These are phyloP conservation scores for Zeus faber DNA, from an alignment of 2,113 vertebrate species.

Conservation along the genomic window DNA sequence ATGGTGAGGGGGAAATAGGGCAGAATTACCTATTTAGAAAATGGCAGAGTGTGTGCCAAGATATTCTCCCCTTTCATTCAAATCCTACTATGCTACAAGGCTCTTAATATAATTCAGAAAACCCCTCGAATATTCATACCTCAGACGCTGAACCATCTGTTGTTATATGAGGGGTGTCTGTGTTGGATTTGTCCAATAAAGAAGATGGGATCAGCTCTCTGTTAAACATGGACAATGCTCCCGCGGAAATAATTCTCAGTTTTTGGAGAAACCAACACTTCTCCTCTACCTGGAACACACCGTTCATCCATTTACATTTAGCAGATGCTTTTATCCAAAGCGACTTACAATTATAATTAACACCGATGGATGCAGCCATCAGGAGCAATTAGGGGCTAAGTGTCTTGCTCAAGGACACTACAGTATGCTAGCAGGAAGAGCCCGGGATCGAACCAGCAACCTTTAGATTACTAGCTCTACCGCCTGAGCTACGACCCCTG, in stretches of 20 bases:
- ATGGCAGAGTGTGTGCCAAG: slow-evolving; percentile 16
- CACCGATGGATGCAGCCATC: too few relatives aligned
- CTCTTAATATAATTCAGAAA: slow-evolving; percentile 24
- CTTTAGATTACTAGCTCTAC: too few relatives aligned
- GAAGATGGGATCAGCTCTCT: slow-evolving; percentile 14
- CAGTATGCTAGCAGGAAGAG: too few relatives aligned
- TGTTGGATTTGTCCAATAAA: slow-evolving; percentile 14
- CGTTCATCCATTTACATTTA: too few relatives aligned
- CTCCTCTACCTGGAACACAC: background rate
- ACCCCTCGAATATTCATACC: slow-evolving; percentile 24
- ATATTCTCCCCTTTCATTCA: slow-evolving; percentile 12
- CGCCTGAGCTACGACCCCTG: too few relatives aligned
- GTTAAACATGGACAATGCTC: background rate
- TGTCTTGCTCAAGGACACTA: too few relatives aligned
- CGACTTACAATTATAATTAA: too few relatives aligned
- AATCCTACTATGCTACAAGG: slow-evolving; percentile 24
- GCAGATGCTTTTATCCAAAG: too few relatives aligned
- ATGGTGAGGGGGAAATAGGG: slow-evolving; percentile 5
- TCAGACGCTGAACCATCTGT: slow-evolving; percentile 23
- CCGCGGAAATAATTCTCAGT: background rate
- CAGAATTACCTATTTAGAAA: slow-evolving; percentile 6
- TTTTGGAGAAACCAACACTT: background rate
- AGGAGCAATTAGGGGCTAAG: too few relatives aligned
- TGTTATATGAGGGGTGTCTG: slow-evolving; percentile 6
- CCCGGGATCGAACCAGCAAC: too few relatives aligned